These are phyloP conservation scores for Panthera leo DNA, from an alignment of 2,113 vertebrate genomes.

Conservation along the genomic window DNA sequence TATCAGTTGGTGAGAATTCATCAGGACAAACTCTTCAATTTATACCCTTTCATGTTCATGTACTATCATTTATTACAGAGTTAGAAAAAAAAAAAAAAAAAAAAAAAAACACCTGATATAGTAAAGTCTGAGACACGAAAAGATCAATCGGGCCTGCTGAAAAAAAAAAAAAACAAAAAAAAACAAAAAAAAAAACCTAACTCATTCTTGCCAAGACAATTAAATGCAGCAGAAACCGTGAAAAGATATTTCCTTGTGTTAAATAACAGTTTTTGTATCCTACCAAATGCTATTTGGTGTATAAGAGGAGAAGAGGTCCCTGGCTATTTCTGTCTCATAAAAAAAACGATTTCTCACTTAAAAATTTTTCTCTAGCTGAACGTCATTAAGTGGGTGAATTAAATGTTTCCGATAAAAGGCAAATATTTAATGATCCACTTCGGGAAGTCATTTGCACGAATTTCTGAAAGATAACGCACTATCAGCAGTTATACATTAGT, in stretches of 20 bases:
- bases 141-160: background rate
- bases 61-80: background rate
- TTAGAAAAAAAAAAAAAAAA: background rate
- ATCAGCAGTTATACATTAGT: background rate
- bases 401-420: background rate
- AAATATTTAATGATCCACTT: constrained; percentile 48
- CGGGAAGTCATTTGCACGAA: constrained; percentile 25
- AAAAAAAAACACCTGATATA: background rate
- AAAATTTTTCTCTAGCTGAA: background rate
- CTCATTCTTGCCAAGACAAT: background rate
- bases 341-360: background rate
- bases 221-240: background rate
- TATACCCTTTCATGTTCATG: background rate
- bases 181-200: background rate
- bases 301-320: background rate
- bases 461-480: background rate
- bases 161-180: background rate
- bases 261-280: background rate
- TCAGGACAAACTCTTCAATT: background rate
- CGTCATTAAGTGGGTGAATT: background rate
- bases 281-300: background rate
- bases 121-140: background rate
- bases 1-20: background rate
- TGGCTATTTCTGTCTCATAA: background rate
- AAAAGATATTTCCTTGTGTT: background rate